phyloP scores from a whole-genome alignment of 2,113 vertebrate species.

The Bubo bubo region DNA sequence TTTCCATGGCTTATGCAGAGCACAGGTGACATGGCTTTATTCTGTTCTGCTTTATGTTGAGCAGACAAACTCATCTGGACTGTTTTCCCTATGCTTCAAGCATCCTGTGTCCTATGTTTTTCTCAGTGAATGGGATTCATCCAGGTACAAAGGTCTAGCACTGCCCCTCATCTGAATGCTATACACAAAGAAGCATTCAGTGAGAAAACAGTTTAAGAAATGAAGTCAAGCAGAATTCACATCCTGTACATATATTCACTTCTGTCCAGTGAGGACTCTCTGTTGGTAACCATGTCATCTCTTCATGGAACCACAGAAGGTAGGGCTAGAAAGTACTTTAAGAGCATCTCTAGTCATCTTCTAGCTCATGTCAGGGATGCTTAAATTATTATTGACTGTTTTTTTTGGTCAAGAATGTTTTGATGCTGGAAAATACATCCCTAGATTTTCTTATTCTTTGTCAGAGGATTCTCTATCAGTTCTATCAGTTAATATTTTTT shows the following conservation, averaged over 20 bases:
- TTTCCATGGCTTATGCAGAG: neutral
- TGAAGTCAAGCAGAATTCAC: neutral
- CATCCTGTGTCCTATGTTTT: neutral
- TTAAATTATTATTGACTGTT: neutral
- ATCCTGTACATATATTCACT: neutral
- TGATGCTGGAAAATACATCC: neutral
- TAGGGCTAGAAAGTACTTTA: neutral
- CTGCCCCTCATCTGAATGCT: neutral
- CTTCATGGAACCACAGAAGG: neutral
- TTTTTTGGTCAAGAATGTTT: neutral
- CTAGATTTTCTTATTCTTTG: neutral
- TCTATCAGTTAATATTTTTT: neutral
- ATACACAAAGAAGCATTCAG: neutral
- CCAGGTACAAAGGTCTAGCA: neutral
- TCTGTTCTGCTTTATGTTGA: neutral
- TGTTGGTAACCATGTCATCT: neutral
- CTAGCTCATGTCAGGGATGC: neutral
- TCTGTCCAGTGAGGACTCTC: neutral
- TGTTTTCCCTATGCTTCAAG: neutral
- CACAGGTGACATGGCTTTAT: neutral
- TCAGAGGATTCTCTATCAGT: neutral
- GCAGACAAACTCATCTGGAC: neutral
- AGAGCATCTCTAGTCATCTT: neutral
- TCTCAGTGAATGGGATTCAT: neutral
- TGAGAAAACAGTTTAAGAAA: neutral